Conservation (phyloP, 1,140 invertebrate species). For the Eueides isabella region DNA sequence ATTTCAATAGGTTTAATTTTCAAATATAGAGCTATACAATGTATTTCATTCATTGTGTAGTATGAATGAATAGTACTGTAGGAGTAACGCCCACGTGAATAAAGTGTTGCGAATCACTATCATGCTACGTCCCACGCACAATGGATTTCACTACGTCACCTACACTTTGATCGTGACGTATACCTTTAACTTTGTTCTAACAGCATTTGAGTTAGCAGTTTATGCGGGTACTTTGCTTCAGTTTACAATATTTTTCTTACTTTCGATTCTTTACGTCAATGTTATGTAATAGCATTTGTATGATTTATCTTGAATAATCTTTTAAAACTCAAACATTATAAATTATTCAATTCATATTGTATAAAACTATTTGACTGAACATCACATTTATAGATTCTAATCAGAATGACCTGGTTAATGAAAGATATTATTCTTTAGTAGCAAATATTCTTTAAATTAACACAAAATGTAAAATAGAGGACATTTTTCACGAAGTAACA, state of each 20-base stretch:
- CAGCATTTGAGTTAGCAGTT: not conserved
- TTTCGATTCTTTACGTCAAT: not conserved
- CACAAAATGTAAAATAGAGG: too few species aligned
- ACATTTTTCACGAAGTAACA: too few species aligned
- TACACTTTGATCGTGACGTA: not conserved
- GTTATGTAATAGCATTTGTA: not conserved
- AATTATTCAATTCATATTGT: too few species aligned
- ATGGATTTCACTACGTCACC: not conserved
- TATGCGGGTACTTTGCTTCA: not conserved
- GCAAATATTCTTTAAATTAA: too few species aligned
- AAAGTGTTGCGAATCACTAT: not conserved
- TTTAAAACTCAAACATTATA: not conserved
- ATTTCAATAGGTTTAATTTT: not conserved
- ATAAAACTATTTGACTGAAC: too few species aligned
- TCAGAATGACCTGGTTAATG: too few species aligned
- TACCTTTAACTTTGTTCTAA: not conserved
- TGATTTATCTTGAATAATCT: not conserved
- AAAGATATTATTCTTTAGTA: too few species aligned
- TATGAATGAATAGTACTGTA: not conserved
- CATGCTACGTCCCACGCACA: not conserved
- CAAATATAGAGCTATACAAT: not conserved
- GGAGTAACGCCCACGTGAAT: not conserved
- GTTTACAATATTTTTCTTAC: conserved; percentile 1
- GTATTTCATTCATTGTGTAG: not conserved
- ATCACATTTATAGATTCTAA: too few species aligned